phyloP scores from a whole-genome alignment of 2,888 invertebrate genomes.

The Liodrosophila aerea region DNA sequence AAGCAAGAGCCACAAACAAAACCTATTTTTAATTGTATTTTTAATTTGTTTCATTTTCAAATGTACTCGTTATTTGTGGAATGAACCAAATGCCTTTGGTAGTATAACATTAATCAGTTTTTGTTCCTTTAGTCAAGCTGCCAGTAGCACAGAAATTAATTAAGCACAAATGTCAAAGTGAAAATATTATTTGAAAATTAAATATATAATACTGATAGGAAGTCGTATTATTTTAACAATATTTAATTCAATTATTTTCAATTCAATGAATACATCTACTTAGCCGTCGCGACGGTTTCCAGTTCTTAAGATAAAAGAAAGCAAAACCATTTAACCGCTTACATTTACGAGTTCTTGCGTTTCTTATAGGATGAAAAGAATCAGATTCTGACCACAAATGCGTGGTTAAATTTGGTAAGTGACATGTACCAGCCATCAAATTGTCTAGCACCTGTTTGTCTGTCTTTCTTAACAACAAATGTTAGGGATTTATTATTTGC shows the following conservation, averaged over 20 bases:
- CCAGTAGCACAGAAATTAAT: conserved; percentile 5
- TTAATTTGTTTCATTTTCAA: conserved; percentile 3
- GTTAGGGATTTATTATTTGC: conserved; percentile 25
- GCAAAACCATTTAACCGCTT: conserved; percentile 27
- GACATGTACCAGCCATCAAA: conserved; percentile 83
- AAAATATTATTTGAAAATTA: background rate
- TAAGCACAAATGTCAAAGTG: conserved; percentile 1
- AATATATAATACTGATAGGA: too few relatives aligned
- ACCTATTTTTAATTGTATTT: conserved; percentile 12
- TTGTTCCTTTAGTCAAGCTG: background rate
- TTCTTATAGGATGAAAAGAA: conserved; percentile 98
- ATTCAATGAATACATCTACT: too few relatives aligned
- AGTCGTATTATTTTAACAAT: too few relatives aligned
- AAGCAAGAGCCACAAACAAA: conserved; percentile 9
- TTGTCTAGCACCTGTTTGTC: conserved; percentile 63
- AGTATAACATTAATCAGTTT: background rate
- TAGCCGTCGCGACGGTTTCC: background rate
- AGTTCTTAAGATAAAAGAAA: conserved; percentile 7
- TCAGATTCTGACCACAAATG: conserved; percentile 98
- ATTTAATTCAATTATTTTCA: too few relatives aligned
- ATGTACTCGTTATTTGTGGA: conserved; percentile 1
- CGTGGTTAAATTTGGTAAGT: conserved; percentile 99
- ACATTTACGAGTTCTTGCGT: conserved; percentile 67
- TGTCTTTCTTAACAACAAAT: conserved; percentile 33
- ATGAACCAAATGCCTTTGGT: background rate